Percentiles rank a stretch among this genome's conserved stretches.
These are phyloP conservation scores for Ametastegia equiseti DNA, from an alignment of 2,888 invertebrate species.

Conservation along the genomic window DNA sequence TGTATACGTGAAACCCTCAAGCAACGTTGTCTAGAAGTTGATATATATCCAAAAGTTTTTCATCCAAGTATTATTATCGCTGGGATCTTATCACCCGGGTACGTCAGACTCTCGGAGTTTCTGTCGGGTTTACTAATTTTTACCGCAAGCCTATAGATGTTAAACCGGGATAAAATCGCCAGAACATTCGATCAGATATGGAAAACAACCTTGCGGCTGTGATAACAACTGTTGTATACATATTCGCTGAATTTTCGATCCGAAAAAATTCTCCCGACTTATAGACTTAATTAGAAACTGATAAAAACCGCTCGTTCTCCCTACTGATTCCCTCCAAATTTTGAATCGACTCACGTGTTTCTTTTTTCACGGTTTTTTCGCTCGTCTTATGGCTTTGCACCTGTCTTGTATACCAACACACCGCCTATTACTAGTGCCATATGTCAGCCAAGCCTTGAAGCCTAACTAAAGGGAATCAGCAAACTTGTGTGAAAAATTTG, in stretches of 20 bases:
- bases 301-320: not conserved
- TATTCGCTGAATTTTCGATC: not conserved
- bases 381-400: not conserved
- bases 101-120: not conserved
- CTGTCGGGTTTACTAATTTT: not conserved
- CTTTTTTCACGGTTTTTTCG: not conserved
- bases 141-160: not conserved
- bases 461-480: not conserved
- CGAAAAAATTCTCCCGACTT: not conserved
- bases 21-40: not conserved
- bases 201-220: not conserved
- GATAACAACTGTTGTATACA: not conserved
- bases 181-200: not conserved
- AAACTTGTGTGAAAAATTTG: not conserved
- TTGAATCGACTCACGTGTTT: not conserved
- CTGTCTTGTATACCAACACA: not conserved
- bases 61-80: not conserved
- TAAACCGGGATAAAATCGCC: not conserved
- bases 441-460: not conserved
- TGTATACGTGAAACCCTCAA: no score
- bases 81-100: not conserved
- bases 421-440: slow-evolving; percentile 7
- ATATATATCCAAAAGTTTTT: not conserved
- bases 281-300: no score
- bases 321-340: not conserved